Evolutionary conservation across 2,888 invertebrate species (phyloP).

Genomic region (Aethes cnicana): DNA sequence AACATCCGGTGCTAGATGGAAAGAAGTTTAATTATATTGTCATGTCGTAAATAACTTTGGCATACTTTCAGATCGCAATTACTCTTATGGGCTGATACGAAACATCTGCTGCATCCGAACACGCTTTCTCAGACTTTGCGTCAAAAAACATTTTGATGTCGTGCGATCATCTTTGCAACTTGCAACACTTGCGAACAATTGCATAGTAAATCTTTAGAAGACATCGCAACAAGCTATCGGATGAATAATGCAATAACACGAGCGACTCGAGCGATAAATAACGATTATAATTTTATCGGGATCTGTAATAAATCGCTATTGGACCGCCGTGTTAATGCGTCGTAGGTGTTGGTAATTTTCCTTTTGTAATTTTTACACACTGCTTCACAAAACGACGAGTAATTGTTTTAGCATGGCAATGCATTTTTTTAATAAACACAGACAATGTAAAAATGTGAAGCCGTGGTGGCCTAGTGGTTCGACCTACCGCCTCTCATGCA

Average conservation of each 20-base stretch:
- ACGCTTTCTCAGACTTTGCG: no score
- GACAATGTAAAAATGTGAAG: no score
- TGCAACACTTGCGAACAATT: slow-evolving; percentile 49
- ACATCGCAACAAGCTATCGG: slow-evolving; percentile 54
- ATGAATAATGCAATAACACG: slow-evolving; percentile 77
- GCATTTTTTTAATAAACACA: no score
- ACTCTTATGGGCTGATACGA: no score
- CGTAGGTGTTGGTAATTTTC: slow-evolving; percentile 54
- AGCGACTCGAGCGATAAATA: slow-evolving; percentile 63
- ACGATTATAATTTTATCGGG: slow-evolving; percentile 78
- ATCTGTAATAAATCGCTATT: slow-evolving; percentile 63
- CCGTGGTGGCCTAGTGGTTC: no score
- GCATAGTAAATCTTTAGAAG: slow-evolving; percentile 59
- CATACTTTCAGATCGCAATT: no score
- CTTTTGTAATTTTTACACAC: slow-evolving; percentile 45
- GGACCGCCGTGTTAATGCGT: slow-evolving; percentile 41
- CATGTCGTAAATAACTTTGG: no score
- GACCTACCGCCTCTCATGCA: no score
- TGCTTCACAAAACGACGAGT: slow-evolving; percentile 6
- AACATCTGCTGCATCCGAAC: no score
- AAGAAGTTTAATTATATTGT: no score
- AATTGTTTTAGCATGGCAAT: neutral
- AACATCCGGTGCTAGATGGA: no score
- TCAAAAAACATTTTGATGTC: slow-evolving; percentile 32
- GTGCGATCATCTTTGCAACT: slow-evolving; percentile 50